Percentiles rank a stretch among this genome's conserved stretches.
Conservation (phyloP, 2,797 vertebrate genomes). For the Taeniopygia guttata region DNA sequence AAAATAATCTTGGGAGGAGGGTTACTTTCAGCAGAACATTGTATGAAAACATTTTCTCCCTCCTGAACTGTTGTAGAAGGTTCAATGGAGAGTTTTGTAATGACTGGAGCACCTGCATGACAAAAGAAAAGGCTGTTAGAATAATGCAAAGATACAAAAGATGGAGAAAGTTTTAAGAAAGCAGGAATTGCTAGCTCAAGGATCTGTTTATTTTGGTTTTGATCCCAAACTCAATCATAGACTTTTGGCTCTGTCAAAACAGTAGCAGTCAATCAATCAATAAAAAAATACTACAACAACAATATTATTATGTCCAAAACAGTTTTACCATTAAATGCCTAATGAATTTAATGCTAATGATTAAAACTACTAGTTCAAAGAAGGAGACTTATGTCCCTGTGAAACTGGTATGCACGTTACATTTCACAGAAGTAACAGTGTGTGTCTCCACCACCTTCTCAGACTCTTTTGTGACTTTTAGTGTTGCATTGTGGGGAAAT, state of each 20-base stretch:
- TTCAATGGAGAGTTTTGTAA: conserved; percentile 13
- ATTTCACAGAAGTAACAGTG: neutral
- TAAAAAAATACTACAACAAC: neutral
- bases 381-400: neutral
- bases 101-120: neutral
- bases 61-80: conserved; percentile 45
- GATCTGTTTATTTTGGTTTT: neutral
- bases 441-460: neutral
- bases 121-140: neutral
- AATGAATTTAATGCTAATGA: neutral
- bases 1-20: conserved; percentile 35
- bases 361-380: neutral
- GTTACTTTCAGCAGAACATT: conserved; percentile 30
- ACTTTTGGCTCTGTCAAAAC: neutral
- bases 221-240: neutral
- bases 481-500: neutral
- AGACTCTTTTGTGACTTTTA: neutral
- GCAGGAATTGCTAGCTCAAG: neutral
- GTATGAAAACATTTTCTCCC: conserved; percentile 52
- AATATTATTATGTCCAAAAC: neutral
- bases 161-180: neutral
- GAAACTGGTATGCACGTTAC: neutral
- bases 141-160: neutral
- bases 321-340: neutral
- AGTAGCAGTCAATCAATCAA: neutral